Base-by-base conservation (phyloP, 2,797 vertebrate species). In the Enoplosus armatus region DNA sequence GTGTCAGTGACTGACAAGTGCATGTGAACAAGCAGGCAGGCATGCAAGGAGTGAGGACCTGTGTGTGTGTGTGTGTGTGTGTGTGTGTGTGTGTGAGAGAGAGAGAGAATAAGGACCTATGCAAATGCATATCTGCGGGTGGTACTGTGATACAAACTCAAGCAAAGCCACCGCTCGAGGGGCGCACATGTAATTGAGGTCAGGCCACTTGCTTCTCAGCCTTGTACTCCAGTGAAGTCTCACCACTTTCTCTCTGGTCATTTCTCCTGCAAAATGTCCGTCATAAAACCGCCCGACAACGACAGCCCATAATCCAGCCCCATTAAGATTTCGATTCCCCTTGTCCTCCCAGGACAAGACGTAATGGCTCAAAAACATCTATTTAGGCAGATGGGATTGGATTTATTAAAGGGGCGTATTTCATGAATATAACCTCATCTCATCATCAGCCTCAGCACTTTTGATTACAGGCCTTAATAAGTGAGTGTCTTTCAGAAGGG, bases 321-420 rank as follows among this genome's bases (percentile, higher is more conserved):
- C 65, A 82, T 94, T 89, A 89, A 61, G 66, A 83, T 86, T 90
- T 81, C 22, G 12, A 80, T 87, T 87, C 75, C 68, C 69, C 55
- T 79, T 83, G 78, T 85, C 86, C 80, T 85, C 79, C 0, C 55
- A 82, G 82, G 82, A 90, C 75, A 71, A 79, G 54, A 66, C 84
- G 77, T 86, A 89, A 92, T 90, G 76, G 77, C 89, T 90, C 78
- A 80, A 87, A 91, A 90, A 90, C 85, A 89, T 91, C 80, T 79
- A 87, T 89, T 88, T 86, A 85, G 84, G 85, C 86, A 75, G 83
- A 85, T 88, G 68, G 79, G 65, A 77, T 69, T 79, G 77, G 82
- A 89, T 88, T 89, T 88, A 87, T 87, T 86, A 87, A 83, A 66
- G 59, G 66, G 76, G 70, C 33, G 61, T 83, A 84, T 89, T 93